Evolutionary conservation across 2,113 vertebrate species (phyloP).

Genomic region (Setophaga coronata): DNA sequence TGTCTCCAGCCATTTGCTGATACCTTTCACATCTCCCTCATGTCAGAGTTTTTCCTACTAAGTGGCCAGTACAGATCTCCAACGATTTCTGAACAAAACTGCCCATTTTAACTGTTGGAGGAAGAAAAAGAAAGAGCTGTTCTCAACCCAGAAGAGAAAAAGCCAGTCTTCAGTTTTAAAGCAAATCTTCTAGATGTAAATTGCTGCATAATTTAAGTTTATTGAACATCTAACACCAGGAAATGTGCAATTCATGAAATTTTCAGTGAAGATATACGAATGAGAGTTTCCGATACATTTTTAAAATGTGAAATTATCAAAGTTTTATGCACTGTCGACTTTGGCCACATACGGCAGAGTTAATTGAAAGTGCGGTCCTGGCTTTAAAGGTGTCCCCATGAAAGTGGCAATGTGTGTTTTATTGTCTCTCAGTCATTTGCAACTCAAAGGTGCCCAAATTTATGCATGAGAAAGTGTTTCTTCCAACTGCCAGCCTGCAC

Average conservation of each 20-base stretch:
- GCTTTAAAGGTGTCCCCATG: conserved; percentile 17
- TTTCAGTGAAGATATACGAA: conserved; percentile 58
- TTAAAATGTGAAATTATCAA: conserved; percentile 66
- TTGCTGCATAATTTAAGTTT: conserved; percentile 70
- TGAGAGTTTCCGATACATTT: conserved; percentile 52
- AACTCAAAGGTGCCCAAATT: conserved; percentile 18
- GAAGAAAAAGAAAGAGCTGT: background rate
- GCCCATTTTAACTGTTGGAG: background rate
- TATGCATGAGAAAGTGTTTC: background rate
- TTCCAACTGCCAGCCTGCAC: background rate
- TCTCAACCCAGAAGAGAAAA: background rate
- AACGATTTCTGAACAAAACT: background rate
- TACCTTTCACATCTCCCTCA: background rate
- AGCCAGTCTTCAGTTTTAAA: conserved; percentile 37
- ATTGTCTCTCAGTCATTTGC: conserved; percentile 37
- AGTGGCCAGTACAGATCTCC: background rate
- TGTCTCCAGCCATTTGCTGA: background rate
- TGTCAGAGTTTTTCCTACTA: background rate
- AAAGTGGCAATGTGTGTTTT: conserved; percentile 35
- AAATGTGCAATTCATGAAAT: conserved; percentile 67
- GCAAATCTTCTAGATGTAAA: conserved; percentile 56
- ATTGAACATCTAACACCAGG: conserved; percentile 67
- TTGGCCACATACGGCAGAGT: conserved; percentile 40
- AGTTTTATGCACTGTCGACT: conserved; percentile 52
- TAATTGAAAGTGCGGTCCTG: conserved; percentile 51